Percentiles rank a stretch among this genome's conserved stretches.
Evolutionary conservation across 2,888 invertebrate genomes (phyloP).

Genomic region (Meghimatium bilineatum): DNA sequence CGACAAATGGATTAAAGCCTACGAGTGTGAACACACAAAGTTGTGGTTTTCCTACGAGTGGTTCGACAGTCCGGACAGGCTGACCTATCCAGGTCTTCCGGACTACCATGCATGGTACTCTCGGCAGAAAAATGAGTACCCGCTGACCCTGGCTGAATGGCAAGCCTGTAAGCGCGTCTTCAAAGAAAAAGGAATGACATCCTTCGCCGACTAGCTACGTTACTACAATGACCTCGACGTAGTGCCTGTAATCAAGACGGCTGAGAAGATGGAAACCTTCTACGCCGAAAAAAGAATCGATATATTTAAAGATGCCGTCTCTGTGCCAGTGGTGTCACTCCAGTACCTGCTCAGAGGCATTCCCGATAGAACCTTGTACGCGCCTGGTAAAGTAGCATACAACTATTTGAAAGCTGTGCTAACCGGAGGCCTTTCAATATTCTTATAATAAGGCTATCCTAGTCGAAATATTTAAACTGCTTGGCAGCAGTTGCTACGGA

Average conservation of each 20-base stretch:
- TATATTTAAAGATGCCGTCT: not conserved
- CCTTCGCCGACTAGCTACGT: not conserved
- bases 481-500: too few species aligned
- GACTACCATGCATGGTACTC: not conserved
- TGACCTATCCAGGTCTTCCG: not conserved
- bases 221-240: conserved; percentile 15
- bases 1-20: not conserved
- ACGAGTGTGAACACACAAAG: conserved; percentile 12
- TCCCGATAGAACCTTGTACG: not conserved
- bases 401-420: not conserved
- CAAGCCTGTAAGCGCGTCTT: not conserved
- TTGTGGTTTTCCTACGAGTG: not conserved
- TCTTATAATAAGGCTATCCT: too few species aligned
- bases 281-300: not conserved
- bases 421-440: not conserved
- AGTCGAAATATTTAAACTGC: too few species aligned
- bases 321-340: not conserved
- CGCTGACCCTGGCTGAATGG: not conserved
- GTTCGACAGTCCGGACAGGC: not conserved
- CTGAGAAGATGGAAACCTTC: not conserved
- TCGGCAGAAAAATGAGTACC: not conserved
- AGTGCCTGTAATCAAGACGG: not conserved
- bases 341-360: not conserved
- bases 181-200: not conserved
- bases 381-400: not conserved